Base-by-base conservation (phyloP, 2,888 invertebrate genomes). In the Limnephilus auricula region DNA sequence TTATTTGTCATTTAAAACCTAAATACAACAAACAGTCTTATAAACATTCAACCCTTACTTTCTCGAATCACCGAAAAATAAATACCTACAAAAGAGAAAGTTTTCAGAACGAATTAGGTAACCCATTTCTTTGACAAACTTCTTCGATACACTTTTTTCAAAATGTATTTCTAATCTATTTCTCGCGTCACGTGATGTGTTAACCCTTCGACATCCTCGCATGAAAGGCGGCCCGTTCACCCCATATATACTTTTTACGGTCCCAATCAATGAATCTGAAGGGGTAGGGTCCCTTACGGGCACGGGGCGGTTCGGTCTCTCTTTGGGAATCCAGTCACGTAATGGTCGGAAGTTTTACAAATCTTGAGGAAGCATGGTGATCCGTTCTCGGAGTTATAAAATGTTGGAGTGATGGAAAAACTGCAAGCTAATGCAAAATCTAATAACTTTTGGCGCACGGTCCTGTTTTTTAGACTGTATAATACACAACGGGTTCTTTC, bases 151-250 rank as follows among this genome's bases (percentile, higher is more conserved):
- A 65, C 25, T 1, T 65, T 65, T 65, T 65, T n/a, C 30, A 31
- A 80, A 80, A 80, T 80, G 80, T 80, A 32, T 80, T 80, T 80
- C 80, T 80, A 80, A 80, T 80, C 80, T 32, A 32, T 80, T 80
- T 80, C 25, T 15, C 80, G 32, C 32, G 80, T 80, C 80, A 80
- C 80, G 80, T 13, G 80, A 32, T 18, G 31, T 80, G 30, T 80
- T 13, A 80, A 31, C 30, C 80, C 18, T 80, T 15, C 6, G 9
- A n/a, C 9, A 25, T 65, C 9, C 25, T 9, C 32, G 34, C 82
- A 34, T 82, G 82, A 82, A 82, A 82, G 37, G 18, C 18, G 25
- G 34, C 25, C 65, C 25, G 1, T 65, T 18, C 65, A 6, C 18
- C 65, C 50, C 25, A 65, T 65, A 13, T 40, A 50, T n/a, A 65